Base-by-base conservation (phyloP, 2,888 invertebrate species). In the Marronus borbonicus region DNA sequence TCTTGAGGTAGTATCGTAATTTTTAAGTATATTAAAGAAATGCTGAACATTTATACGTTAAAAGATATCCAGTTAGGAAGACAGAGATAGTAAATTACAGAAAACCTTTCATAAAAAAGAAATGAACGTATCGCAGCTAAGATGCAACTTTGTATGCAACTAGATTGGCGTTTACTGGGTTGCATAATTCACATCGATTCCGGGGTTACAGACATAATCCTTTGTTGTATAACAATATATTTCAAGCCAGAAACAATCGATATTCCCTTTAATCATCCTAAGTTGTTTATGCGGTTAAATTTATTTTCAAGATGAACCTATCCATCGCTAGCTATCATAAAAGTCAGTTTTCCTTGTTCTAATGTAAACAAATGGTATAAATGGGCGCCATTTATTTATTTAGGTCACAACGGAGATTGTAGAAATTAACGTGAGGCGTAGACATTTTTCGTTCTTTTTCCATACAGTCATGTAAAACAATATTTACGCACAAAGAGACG, bases 301-400 rank as follows among this genome's bases (percentile, higher is more conserved):
- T 72, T 72, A 72, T 72, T 72, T 72, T 50, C 68, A 60, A 60
- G 58, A 72, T 44, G 55, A 60, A 60, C 58, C 72, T 58, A 60
- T 72, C 58, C 60, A 17, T 62, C 69, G 49, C 17, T 24, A 68
- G 36, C 49, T 69, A 58, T 60, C 60, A 60, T 69, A 62, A 50
- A 70, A 77, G 62, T 52, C 70, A 31, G 14, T 49, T 50, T 64
- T 77, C 62, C 64, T 62, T 62, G 50, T 77, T 70, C 62, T 31
- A 39, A 28, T 64, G 77, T 77, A 77, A 77, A 77, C 77, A 77
- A 62, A 77, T 60, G 14, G 64, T 36, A 76, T 76, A 66, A 66
- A 76, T 66, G 66, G 76, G 20, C 20, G 50, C 70, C 68, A 70
- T 77, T 70, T 77, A 70, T 76, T 76, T 76, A 76, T 77, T 77